phyloP scores from a whole-genome alignment of 2,113 vertebrate genomes.

The Piliocolobus tephrosceles region DNA sequence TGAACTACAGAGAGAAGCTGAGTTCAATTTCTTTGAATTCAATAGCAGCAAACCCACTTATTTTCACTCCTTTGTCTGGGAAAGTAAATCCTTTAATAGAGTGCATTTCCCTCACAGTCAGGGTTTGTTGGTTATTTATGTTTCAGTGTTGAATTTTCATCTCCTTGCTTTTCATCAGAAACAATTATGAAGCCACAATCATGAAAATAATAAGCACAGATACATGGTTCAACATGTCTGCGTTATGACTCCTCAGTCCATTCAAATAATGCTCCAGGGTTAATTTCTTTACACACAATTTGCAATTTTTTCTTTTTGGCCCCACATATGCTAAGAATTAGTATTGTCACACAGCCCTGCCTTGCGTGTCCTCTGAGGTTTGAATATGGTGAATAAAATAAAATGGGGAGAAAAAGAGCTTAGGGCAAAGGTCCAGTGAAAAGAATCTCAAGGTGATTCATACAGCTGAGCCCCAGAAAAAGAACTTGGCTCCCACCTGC shows the following conservation, averaged over 20 bases:
- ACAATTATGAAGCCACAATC: slow-evolving; percentile 82
- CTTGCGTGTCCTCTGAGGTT: slow-evolving; percentile 17
- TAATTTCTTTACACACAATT: slow-evolving; percentile 61
- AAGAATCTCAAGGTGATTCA: slow-evolving; percentile 55
- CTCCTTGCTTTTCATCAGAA: slow-evolving; percentile 77
- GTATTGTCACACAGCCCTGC: not conserved
- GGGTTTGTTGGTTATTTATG: slow-evolving; percentile 76
- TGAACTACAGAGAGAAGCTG: slow-evolving; percentile 60
- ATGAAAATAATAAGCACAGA: slow-evolving; percentile 72
- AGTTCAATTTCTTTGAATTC: slow-evolving; percentile 70
- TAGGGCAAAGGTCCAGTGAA: slow-evolving; percentile 47
- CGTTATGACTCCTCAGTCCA: slow-evolving; percentile 75
- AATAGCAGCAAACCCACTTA: slow-evolving; percentile 60
- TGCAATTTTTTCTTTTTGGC: not conserved
- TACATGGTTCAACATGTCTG: slow-evolving; percentile 54
- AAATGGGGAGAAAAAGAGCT: not conserved
- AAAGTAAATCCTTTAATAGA: slow-evolving; percentile 81
- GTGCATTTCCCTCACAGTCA: slow-evolving; percentile 80
- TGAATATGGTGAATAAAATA: slow-evolving; percentile 63
- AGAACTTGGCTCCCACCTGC: slow-evolving; percentile 17
- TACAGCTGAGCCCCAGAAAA: not conserved
- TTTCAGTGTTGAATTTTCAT: slow-evolving; percentile 80
- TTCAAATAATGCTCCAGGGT: slow-evolving; percentile 74
- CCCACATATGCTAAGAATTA: slow-evolving; percentile 21
- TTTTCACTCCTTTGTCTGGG: slow-evolving; percentile 68